These are phyloP conservation scores for Heliothis virescens DNA, from an alignment of 1,140 invertebrate genomes.

Conservation along the genomic window DNA sequence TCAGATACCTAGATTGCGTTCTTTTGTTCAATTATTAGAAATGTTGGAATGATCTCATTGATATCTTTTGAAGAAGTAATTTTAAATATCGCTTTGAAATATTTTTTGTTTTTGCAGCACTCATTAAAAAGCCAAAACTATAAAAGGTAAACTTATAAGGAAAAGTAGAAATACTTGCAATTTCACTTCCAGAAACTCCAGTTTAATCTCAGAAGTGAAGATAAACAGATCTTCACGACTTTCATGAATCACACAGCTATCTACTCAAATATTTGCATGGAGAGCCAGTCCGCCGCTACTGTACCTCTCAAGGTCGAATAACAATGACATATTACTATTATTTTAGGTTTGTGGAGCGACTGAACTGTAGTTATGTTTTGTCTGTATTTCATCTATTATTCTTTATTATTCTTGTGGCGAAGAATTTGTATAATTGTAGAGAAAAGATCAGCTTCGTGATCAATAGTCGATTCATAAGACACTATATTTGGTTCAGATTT, in stretches of 20 bases:
- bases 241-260: conserved; percentile 1
- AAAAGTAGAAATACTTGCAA: background rate
- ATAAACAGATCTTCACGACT: conserved; percentile 7
- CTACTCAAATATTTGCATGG: conserved; percentile 4
- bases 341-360: conserved; percentile 1
- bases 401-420: too few species aligned
- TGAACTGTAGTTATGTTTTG: background rate
- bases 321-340: conserved; percentile 1
- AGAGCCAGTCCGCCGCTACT: conserved; percentile 3
- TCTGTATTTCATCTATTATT: background rate
- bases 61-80: too few species aligned
- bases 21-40: too few species aligned
- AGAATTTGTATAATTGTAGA: too few species aligned
- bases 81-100: too few species aligned
- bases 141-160: background rate
- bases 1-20: too few species aligned
- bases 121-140: background rate
- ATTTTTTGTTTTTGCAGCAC: too few species aligned
- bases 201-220: background rate
- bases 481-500: too few species aligned
- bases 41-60: too few species aligned
- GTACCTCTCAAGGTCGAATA: conserved; percentile 7
- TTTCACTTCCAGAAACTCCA: background rate
- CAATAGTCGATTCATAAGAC: too few species aligned
- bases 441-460: too few species aligned